Evolutionary conservation across 2,888 invertebrate genomes (phyloP), one percentile per base, ranked within the genome.

Genomic region (Sinelater perroti): DNA sequence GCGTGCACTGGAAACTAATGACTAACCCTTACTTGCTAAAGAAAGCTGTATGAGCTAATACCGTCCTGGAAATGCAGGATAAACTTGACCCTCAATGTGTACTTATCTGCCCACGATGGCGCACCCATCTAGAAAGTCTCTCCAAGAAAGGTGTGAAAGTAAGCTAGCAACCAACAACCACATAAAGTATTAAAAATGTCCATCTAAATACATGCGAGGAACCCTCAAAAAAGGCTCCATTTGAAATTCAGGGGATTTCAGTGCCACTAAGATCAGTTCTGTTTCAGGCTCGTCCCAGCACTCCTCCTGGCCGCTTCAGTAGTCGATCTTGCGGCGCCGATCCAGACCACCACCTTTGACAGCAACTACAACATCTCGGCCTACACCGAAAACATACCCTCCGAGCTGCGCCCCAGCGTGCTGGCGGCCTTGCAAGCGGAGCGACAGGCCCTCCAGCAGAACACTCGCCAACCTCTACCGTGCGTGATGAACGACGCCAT

Each of bases 401-500:
- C 68, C 14, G 78, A 78, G 38, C 61, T 79, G 1, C 69, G 71
- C 50, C 65, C 68, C 1, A 71, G 69, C 5, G 77, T 76, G 2
- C 60, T 64, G 42, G 65, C 67, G 35, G 78, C 79, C 6, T 58
- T 79, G 4, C 65, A 67, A 18, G 66, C 72, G 7, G 78, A 78
- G 17, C 42, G 58, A 36, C 35, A 50, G 18, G 50, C 47, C 17
- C 45, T 54, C 30, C 56, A 60, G 50, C 44, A 31, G 11, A 56
- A 61, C 56, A 54, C 53, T 63, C 64, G 49, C 58, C 71, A 56
- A 72, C 75, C 61, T 69, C 67, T 46, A 64, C 33, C 61, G 3
- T 74, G 74, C 75, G 78, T 61, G 72, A 77, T 78, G 56, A 72
- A 79, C 66, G 80, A 83, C 71, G 74, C 80, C 55, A 77, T 85